These are phyloP conservation scores for Rhinogobio ventralis DNA, from an alignment of 2,797 vertebrate species.

Conservation along the genomic window DNA sequence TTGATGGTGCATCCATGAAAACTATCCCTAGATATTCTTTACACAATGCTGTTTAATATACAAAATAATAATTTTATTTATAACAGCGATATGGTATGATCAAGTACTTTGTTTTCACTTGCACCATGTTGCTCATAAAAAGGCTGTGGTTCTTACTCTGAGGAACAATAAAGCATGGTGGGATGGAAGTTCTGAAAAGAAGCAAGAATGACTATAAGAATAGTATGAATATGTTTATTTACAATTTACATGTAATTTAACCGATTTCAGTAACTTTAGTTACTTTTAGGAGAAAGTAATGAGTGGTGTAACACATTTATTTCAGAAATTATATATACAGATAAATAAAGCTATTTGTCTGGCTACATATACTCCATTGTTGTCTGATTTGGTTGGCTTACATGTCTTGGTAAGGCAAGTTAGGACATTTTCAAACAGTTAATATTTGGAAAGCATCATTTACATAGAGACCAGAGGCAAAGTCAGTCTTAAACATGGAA, in stretches of 20 bases:
- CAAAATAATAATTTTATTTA: not conserved
- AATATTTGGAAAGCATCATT: constrained; percentile 2
- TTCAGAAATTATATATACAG: not conserved
- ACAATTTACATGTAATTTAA: not conserved
- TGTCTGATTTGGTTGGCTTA: not conserved
- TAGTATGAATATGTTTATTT: not conserved
- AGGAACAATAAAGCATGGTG: constrained; percentile 1
- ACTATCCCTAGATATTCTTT: not conserved
- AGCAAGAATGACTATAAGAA: not conserved
- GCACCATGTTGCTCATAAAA: not conserved
- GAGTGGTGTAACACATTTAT: not conserved
- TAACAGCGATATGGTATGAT: not conserved
- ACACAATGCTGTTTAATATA: not conserved
- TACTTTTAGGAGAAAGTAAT: not conserved
- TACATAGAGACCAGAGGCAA: constrained; percentile 3
- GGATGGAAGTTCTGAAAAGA: constrained; percentile 6
- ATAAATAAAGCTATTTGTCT: constrained; percentile 15
- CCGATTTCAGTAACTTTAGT: not conserved
- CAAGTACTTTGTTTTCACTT: not conserved
- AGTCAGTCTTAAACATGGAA: constrained; percentile 4
- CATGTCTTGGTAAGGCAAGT: not conserved
- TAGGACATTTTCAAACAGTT: not conserved
- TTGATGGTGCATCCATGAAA: not conserved
- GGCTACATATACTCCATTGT: not conserved
- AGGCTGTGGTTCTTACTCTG: not conserved